phyloP scores from a whole-genome alignment of 2,888 invertebrate species.

The Cheilosia scutellata region DNA sequence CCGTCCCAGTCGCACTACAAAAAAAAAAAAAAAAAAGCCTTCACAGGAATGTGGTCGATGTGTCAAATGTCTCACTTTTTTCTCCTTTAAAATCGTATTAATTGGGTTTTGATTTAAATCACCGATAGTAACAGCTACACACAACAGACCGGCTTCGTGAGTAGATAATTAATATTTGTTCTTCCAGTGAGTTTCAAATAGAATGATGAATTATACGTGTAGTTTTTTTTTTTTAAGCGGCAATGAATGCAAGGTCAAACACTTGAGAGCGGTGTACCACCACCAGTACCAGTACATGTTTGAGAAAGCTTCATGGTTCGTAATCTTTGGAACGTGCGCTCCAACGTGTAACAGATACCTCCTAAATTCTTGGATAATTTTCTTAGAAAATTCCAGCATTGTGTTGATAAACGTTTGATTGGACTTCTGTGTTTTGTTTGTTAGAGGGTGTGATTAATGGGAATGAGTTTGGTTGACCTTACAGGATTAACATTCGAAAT shows the following conservation, averaged over 20 bases:
- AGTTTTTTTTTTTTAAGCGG: slow-evolving; percentile 33
- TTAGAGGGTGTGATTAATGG: slow-evolving; percentile 66
- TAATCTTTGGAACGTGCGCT: slow-evolving; percentile 47
- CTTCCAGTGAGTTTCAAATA: slow-evolving; percentile 59
- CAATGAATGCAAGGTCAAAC: slow-evolving; percentile 63
- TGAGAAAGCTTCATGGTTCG: not conserved
- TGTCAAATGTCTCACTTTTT: slow-evolving; percentile 71
- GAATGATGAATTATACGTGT: slow-evolving; percentile 71
- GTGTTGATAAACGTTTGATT: slow-evolving; percentile 69
- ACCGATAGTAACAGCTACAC: slow-evolving; percentile 45
- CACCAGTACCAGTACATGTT: not conserved
- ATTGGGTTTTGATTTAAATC: slow-evolving; percentile 68
- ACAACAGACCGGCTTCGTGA: slow-evolving; percentile 48
- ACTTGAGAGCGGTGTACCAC: slow-evolving; percentile 6
- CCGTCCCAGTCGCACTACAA: slow-evolving; percentile 59
- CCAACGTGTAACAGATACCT: slow-evolving; percentile 37
- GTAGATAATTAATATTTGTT: slow-evolving; percentile 74
- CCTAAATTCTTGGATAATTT: slow-evolving; percentile 38
- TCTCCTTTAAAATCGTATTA: slow-evolving; percentile 49
- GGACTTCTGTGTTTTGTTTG: slow-evolving; percentile 59
- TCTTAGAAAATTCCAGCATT: slow-evolving; percentile 49
- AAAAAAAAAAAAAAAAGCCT: slow-evolving; percentile 34
- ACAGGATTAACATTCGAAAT: slow-evolving; percentile 1
- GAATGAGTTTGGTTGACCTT: slow-evolving; percentile 23
- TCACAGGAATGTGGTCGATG: slow-evolving; percentile 64